Evolutionary conservation across 2,888 invertebrate species (phyloP), one percentile per base, ranked within the genome.

Genomic region (Oscheius sp.): DNA sequence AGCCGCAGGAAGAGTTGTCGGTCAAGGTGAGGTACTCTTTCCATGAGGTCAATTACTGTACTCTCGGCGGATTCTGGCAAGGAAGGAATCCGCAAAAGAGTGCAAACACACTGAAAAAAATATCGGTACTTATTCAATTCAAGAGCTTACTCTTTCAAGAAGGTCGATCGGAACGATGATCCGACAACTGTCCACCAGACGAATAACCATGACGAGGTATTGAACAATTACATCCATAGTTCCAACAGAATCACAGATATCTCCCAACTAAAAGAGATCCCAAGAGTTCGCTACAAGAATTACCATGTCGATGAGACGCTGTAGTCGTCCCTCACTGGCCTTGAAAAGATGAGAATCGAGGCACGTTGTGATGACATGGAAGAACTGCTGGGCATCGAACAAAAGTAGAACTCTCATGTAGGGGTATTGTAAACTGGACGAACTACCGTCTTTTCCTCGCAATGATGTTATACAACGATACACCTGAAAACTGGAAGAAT

Each of bases 321-420:
- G 82, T 32, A 84, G 42, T 48, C 78, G 57, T 47, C 80, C 66
- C 32, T 79, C 78, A 58, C 80, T 81, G 9, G 73, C 10, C 13
- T 74, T 71, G 60, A 87, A 86, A 1, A 87, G 65, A 21, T 75
- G 62, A 2, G 84, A 81, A 71, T 87, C 87, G 2, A 84, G 83
- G 73, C 85, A 87, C 4, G 84, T 86, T 62, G 77, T 82, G 35
- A 87, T 81, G 7, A 87, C 86, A 63, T 87, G 84, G n/a, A 87
- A 59, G 73, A 87, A 87, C 76, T 84, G 95, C 70, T 94, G 92
- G 0, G 94, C 94, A 89, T 95, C 94, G 89, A 94, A 95, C 82
- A 93, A 92, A 9, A 95, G 90, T 62, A 95, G 90, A 0, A 93
- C 93, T 79, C 94, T 85, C 58, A 91, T 77, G 72, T 85, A 75